Evolutionary conservation across 2,888 invertebrate species (phyloP).

Genomic region (Fragum sueziense): DNA sequence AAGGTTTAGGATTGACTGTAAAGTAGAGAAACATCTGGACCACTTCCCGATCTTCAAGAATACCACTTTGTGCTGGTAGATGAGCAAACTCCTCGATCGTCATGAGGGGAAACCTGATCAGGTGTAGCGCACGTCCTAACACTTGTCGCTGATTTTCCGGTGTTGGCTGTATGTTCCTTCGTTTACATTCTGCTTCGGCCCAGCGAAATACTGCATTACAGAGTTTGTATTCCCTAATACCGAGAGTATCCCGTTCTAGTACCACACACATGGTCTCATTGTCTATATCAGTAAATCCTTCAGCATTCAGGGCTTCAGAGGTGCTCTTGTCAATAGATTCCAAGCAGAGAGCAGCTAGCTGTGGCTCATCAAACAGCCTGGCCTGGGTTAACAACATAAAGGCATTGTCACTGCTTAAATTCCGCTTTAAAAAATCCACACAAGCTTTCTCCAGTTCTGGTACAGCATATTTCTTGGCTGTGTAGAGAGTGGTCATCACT

Average conservation of each 20-base stretch:
- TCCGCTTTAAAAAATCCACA: constrained; percentile 89
- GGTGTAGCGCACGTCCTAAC: constrained; percentile 87
- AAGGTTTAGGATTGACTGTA: constrained; percentile 89
- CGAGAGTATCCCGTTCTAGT: constrained; percentile 89
- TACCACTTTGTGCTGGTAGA: constrained; percentile 86
- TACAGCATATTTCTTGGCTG: constrained; percentile 94
- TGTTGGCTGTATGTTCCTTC: constrained; percentile 87
- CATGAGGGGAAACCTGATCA: constrained; percentile 92
- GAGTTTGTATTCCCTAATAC: constrained; percentile 90
- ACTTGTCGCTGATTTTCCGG: constrained; percentile 88
- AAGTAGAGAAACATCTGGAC: constrained; percentile 85
- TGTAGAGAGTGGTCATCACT: constrained; percentile 93
- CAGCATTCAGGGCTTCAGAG: constrained; percentile 90
- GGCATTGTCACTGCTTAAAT: constrained; percentile 91
- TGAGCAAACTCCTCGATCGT: constrained; percentile 92
- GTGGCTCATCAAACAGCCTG: constrained; percentile 91
- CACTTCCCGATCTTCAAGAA: constrained; percentile 90
- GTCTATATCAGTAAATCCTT: constrained; percentile 92
- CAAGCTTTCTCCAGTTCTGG: constrained; percentile 92
- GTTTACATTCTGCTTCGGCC: constrained; percentile 86
- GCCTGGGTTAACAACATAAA: constrained; percentile 90
- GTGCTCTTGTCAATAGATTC: constrained; percentile 93
- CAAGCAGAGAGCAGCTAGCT: constrained; percentile 90
- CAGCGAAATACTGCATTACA: constrained; percentile 85
- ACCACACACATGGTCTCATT: constrained; percentile 90